Percentiles rank a stretch among this genome's conserved stretches.
These are phyloP conservation scores for Popillia japonica DNA, from an alignment of 1,140 invertebrate species.

Conservation along the genomic window DNA sequence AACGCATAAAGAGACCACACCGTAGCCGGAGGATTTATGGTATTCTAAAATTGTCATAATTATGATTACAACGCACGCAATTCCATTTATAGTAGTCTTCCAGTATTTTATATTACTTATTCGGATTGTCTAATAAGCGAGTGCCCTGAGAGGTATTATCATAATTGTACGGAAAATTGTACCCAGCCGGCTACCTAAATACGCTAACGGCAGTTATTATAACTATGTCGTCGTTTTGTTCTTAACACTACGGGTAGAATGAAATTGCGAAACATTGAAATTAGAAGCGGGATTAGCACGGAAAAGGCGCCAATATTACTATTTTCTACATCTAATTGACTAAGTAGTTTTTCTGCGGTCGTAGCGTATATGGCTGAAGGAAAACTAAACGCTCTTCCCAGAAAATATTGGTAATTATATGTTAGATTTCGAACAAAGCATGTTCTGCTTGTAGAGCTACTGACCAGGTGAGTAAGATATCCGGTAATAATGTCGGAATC, in stretches of 20 bases:
- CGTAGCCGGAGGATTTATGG: conserved; percentile 38
- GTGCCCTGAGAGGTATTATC: conserved; percentile 25
- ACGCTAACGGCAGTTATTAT: conserved; percentile 40
- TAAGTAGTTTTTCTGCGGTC: neutral
- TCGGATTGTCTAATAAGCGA: conserved; percentile 36
- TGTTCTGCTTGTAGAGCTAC: conserved; percentile 1
- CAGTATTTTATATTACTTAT: conserved; percentile 40
- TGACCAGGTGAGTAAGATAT: conserved; percentile 27
- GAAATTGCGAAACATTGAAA: conserved; percentile 33
- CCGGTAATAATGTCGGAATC: conserved; percentile 17
- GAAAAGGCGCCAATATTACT: conserved; percentile 18
- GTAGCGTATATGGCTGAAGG: neutral
- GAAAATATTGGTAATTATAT: conserved; percentile 18
- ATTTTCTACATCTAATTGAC: conserved; percentile 32
- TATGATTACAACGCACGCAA: conserved; percentile 38
- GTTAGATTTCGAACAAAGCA: conserved; percentile 19
- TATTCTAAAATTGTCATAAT: conserved; percentile 41
- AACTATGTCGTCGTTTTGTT: conserved; percentile 30
- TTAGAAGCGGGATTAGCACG: neutral
- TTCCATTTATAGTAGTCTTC: conserved; percentile 41
- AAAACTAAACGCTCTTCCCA: conserved; percentile 13
- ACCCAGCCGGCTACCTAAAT: conserved; percentile 37
- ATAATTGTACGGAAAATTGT: conserved; percentile 30
- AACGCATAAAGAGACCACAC: neutral
- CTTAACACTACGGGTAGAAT: neutral